Evolutionary conservation across 35 echinoderm and acorn worm genomes (phyloP).

Genomic region (Stichopus chloronotus): DNA sequence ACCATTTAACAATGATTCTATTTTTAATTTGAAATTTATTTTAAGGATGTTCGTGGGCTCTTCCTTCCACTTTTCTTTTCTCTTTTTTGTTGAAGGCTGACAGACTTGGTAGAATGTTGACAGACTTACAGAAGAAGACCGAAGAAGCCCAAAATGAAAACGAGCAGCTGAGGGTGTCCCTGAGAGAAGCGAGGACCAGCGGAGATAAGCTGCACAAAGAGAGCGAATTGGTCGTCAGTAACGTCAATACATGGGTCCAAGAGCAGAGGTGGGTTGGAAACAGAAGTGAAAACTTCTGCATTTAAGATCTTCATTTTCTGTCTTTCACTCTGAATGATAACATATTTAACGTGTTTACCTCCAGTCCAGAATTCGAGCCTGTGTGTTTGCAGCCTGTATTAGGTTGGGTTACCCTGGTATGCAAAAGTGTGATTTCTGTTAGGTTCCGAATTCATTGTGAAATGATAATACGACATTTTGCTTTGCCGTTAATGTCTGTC

Average conservation of each 20-base stretch:
- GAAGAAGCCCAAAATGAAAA: constrained; percentile 73
- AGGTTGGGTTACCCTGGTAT: too few relatives aligned
- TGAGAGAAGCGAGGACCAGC: constrained; percentile 80
- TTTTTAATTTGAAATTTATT: too few relatives aligned
- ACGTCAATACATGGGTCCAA: constrained; percentile 98
- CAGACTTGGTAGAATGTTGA: constrained; percentile 52
- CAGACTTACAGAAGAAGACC: constrained; percentile 66
- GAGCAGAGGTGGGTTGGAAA: constrained; percentile 84
- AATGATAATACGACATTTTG: too few relatives aligned
- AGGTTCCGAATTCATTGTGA: too few relatives aligned
- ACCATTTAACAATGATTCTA: too few relatives aligned
- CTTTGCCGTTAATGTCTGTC: too few relatives aligned
- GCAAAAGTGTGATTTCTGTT: too few relatives aligned
- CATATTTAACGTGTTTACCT: too few relatives aligned
- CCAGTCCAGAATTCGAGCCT: too few relatives aligned
- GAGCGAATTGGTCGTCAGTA: constrained; percentile 95
- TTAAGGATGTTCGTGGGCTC: not conserved
- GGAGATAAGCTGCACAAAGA: constrained; percentile 93
- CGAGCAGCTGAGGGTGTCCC: constrained; percentile 76
- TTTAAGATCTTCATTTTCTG: not conserved
- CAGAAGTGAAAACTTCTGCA: not conserved
- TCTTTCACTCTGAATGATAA: not conserved
- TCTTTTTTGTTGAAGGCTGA: constrained; percentile 65
- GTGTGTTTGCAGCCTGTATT: too few relatives aligned
- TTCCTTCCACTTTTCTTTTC: not conserved